Conservation (phyloP, 2,113 vertebrate species). For the Cariama cristata region DNA sequence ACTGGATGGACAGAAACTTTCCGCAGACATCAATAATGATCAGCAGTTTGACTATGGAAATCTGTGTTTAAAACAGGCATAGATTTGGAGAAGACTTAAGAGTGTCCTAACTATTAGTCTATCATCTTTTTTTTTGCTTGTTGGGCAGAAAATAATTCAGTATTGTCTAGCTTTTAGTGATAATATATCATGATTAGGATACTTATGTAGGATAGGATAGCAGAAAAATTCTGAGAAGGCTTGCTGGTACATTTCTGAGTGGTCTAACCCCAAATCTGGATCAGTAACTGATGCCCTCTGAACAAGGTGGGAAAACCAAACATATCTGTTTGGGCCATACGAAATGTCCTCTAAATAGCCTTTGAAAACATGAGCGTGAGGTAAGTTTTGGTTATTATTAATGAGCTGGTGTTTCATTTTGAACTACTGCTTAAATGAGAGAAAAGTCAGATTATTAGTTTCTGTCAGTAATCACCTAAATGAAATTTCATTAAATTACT, state of each 20-base stretch:
- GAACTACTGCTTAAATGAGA: not conserved
- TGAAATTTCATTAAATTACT: not conserved
- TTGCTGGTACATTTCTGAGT: not conserved
- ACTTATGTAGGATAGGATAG: not conserved
- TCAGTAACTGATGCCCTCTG: not conserved
- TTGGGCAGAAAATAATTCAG: constrained; percentile 2
- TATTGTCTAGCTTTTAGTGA: not conserved
- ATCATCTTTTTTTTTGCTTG: not conserved
- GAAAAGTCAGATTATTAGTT: not conserved
- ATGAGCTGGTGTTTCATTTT: not conserved
- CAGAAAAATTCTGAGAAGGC: not conserved
- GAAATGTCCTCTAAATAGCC: not conserved
- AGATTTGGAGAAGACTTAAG: not conserved
- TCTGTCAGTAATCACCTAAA: not conserved
- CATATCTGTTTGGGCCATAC: not conserved
- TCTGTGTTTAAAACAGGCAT: not conserved
- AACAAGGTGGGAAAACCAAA: not conserved
- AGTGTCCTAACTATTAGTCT: not conserved
- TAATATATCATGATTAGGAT: not conserved
- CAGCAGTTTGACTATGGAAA: not conserved
- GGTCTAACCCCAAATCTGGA: not conserved
- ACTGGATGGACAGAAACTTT: not conserved
- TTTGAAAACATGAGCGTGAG: not conserved
- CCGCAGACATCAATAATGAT: not conserved
- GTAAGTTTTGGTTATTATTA: not conserved